Evolutionary conservation across 2,888 invertebrate species (phyloP), one percentile per base, ranked within the genome.

Genomic region (Helobdella robusta): DNA sequence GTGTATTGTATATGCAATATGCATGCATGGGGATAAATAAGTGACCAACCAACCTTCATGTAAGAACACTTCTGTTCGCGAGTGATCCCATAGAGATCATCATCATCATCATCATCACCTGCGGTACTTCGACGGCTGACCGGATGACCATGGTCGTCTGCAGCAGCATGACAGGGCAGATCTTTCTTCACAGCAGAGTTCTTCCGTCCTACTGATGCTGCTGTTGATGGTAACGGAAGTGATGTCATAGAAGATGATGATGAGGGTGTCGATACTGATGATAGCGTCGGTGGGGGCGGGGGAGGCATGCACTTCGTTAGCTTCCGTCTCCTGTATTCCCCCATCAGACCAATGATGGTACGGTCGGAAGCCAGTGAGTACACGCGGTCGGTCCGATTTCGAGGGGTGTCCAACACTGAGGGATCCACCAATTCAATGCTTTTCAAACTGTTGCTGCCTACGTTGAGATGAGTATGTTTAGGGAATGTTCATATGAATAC

Each of bases 51-150:
- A 77, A 93, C 89, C 87, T 88, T 91, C 70, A 86, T 85, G 68
- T 90, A 88, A 73, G 90, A 89, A 59, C 86, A 83, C 63, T 86
- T 84, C 71, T 89, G 84, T 75, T 91, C 89, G 72, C 87, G 87
- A 74, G 89, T 89, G 65, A 91, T 77, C 44, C 73, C 73, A 28
- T 72, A 70, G 35, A 76, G 76, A 5, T 74, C 73, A 4, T 72
- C 70, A 65, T 75, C 75, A 36, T 62, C 66, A 30, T 66, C 50
- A 28, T 62, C 50, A 28, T 50, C 48, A n/a, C 8, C 8, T n/a
- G 64, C 18, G 28, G 5, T 6, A n/a, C n/a, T n/a, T n/a, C n/a
- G n/a, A n/a, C n/a, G n/a, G n/a, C n/a, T n/a, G n/a, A n/a, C n/a
- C n/a, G n/a, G n/a, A n/a, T n/a, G n/a, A n/a, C n/a, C n/a, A n/a